Conservation (phyloP, 2,797 vertebrate genomes). For the Hyperoplus immaculatus region DNA sequence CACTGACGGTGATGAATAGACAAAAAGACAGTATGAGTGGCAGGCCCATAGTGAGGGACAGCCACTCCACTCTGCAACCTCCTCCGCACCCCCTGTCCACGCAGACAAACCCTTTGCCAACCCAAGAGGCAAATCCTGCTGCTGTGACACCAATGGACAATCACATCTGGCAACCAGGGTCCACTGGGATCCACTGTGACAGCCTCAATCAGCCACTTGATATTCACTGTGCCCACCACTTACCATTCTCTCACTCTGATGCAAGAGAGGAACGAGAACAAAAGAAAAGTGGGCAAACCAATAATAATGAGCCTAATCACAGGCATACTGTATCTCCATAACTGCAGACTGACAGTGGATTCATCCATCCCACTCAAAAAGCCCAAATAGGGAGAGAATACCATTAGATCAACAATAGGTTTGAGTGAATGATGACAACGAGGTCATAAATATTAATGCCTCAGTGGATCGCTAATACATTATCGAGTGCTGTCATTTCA, state of each 20-base stretch:
- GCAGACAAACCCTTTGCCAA: slow-evolving; percentile 60
- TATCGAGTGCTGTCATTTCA: slow-evolving; percentile 16
- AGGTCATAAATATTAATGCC: slow-evolving; percentile 47
- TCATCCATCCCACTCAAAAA: slow-evolving; percentile 67
- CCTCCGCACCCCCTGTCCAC: slow-evolving; percentile 70
- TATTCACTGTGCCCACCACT: slow-evolving; percentile 71
- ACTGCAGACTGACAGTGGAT: slow-evolving; percentile 69
- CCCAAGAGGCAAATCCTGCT: slow-evolving; percentile 68
- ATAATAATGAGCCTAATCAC: slow-evolving; percentile 77
- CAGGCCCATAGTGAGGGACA: slow-evolving; percentile 70
- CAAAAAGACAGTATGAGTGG: slow-evolving; percentile 82
- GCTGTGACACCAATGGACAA: slow-evolving; percentile 68
- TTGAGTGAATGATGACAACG: slow-evolving; percentile 56
- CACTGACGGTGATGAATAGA: slow-evolving; percentile 80
- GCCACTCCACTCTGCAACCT: slow-evolving; percentile 52
- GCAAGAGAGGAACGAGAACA: slow-evolving; percentile 12
- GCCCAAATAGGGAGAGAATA: slow-evolving; percentile 62
- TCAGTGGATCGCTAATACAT: slow-evolving; percentile 1
- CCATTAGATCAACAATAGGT: slow-evolving; percentile 47
- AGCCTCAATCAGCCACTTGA: slow-evolving; percentile 76
- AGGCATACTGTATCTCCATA: slow-evolving; percentile 60
- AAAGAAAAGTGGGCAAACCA: slow-evolving; percentile 51
- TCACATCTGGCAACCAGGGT: slow-evolving; percentile 75
- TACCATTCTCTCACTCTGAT: slow-evolving; percentile 46
- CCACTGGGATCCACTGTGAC: slow-evolving; percentile 69